Evolutionary conservation across 2,797 vertebrate genomes (phyloP).

Genomic region (Thalassophryne amazonica): DNA sequence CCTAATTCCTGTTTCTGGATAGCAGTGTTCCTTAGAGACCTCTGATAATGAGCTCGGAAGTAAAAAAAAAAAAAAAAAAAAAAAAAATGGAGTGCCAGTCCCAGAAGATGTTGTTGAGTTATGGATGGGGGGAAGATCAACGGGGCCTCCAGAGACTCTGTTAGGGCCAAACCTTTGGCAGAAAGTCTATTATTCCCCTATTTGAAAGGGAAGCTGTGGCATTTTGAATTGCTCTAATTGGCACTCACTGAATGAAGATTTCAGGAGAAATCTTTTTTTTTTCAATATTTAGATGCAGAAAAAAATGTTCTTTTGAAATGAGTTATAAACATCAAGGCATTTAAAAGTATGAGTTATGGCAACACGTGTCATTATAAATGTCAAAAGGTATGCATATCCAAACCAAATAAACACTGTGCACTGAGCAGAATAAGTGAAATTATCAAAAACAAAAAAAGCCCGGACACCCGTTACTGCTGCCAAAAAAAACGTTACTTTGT

Average conservation of each 20-base stretch:
- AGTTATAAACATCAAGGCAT: constrained; percentile 10
- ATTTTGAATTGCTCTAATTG: constrained; percentile 73
- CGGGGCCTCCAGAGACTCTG: constrained; percentile 67
- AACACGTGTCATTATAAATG: too few relatives aligned
- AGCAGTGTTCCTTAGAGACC: constrained; percentile 79
- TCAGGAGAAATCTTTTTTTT: constrained; percentile 27
- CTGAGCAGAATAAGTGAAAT: too few relatives aligned
- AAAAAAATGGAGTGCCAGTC: constrained; percentile 83
- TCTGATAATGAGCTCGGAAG: constrained; percentile 89
- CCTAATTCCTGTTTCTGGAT: constrained; percentile 90
- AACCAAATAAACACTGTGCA: too few relatives aligned
- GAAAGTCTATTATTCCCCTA: constrained; percentile 64
- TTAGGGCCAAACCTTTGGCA: constrained; percentile 70
- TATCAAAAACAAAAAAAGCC: too few relatives aligned
- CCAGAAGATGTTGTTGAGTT: constrained; percentile 90
- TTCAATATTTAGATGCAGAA: constrained; percentile 10
- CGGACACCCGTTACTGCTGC: too few relatives aligned
- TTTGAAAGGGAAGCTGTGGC: constrained; percentile 69
- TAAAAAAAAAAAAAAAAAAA: too few relatives aligned
- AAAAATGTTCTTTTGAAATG: constrained; percentile 37
- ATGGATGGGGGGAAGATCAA: constrained; percentile 79
- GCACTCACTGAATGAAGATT: constrained; percentile 43
- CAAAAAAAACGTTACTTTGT: too few relatives aligned
- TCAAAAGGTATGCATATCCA: too few relatives aligned
- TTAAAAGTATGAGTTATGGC: too few relatives aligned